phyloP scores from a whole-genome alignment of 1,140 invertebrate genomes.

The Bombus fervidus region DNA sequence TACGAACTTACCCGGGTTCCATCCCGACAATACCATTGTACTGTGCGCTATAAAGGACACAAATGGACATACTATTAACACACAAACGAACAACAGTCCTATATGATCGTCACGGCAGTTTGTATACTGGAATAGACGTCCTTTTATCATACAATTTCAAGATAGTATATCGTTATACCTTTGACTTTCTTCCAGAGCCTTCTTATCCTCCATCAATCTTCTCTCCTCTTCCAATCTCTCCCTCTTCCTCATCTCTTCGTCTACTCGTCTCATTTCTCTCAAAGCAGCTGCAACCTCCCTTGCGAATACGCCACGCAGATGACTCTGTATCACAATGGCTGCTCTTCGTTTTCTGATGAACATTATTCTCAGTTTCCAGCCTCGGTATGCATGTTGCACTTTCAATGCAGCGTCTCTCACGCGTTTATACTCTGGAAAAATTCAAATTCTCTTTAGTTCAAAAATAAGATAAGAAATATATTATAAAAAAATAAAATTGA shows the following conservation, averaged over 20 bases:
- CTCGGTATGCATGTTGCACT: slow-evolving; percentile 93
- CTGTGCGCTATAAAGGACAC: slow-evolving; percentile 80
- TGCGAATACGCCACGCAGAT: slow-evolving; percentile 94
- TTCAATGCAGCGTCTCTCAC: slow-evolving; percentile 88
- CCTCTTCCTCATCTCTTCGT: slow-evolving; percentile 93
- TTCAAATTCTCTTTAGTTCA: neutral
- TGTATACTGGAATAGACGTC: neutral
- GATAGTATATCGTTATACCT: slow-evolving; percentile 77
- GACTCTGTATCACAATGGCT: slow-evolving; percentile 94
- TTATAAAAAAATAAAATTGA: neutral
- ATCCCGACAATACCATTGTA: slow-evolving; percentile 83
- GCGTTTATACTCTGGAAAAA: slow-evolving; percentile 85
- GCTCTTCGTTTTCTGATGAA: slow-evolving; percentile 93
- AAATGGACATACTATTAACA: slow-evolving; percentile 69
- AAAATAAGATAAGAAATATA: neutral
- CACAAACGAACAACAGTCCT: slow-evolving; percentile 39
- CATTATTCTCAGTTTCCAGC: slow-evolving; percentile 91
- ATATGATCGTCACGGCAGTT: neutral
- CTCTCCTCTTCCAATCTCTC: slow-evolving; percentile 89
- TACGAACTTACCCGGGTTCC: slow-evolving; percentile 82
- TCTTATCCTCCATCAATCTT: slow-evolving; percentile 82
- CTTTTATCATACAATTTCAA: neutral
- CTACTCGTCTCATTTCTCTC: slow-evolving; percentile 94
- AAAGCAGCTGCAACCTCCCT: slow-evolving; percentile 92
- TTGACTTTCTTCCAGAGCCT: slow-evolving; percentile 81